Evolutionary conservation across 1,140 invertebrate genomes (phyloP).

Genomic region (Saccostrea glomerata): DNA sequence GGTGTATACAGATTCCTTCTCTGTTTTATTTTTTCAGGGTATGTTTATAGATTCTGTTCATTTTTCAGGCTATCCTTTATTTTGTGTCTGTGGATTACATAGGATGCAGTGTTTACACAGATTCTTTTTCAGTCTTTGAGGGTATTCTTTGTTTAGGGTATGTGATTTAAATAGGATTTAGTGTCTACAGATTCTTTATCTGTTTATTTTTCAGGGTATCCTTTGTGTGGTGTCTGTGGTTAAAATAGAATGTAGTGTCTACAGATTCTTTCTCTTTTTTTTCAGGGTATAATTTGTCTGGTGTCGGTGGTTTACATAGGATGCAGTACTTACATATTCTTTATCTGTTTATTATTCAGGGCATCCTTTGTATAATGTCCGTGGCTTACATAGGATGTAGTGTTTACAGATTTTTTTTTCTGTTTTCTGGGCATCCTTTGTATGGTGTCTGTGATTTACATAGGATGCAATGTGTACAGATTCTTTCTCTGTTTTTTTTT

Average conservation of each 20-base stretch:
- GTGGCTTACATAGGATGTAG: conserved; percentile 71
- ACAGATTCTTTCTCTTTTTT: conserved; percentile 74
- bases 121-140: too few species aligned
- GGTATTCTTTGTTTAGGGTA: too few species aligned
- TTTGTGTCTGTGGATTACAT: too few species aligned
- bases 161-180: too few species aligned
- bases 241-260: conserved; percentile 72
- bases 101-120: too few species aligned
- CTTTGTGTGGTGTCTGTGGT: conserved; percentile 63
- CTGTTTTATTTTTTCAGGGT: too few species aligned
- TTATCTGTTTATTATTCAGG: conserved; percentile 64
- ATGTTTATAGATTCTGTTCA: too few species aligned
- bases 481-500: conserved; percentile 67
- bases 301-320: too few species aligned
- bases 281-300: too few species aligned
- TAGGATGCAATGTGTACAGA: conserved; percentile 72
- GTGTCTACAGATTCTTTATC: too few species aligned
- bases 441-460: conserved; percentile 66
- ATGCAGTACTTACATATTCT: too few species aligned
- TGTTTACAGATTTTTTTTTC: background rate
- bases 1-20: conserved; percentile 75
- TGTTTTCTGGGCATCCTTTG: conserved; percentile 67
- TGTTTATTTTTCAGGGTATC: conserved; percentile 70
- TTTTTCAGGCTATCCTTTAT: too few species aligned
- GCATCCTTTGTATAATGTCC: conserved; percentile 63